Evolutionary conservation across 2,113 vertebrate species (phyloP), one percentile per base, ranked within the genome.

Genomic region (Brachypodius melanocephalos): DNA sequence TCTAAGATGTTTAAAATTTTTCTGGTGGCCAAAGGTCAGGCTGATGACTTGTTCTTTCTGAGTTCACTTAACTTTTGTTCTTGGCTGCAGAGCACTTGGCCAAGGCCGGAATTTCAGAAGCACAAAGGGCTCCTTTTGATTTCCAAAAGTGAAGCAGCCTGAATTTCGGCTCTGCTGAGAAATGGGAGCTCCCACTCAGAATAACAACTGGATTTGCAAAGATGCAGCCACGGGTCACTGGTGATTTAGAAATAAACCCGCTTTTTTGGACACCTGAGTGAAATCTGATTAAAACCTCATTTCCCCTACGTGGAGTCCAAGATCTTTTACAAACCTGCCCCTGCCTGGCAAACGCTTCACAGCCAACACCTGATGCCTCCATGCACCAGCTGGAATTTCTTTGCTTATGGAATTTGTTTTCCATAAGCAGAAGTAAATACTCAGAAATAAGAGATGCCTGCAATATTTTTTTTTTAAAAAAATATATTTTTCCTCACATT

Each of bases 41-140:
- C 32, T 75, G 65, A 84, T 81, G 52, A 36, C 51, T 95, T 85
- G n/a, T 65, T 85, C 93, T 85, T 48, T 85, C 58, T 38, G 66
- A 82, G 66, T 76, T 82, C 74, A 58, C 58, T 25, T 26, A 61
- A 85, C 74, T 88, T 94, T 49, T 8, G 5, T 73, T 88, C 74
- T 92, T 91, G 89, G 80, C 73, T 46, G 40, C 38, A 22, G n/a
- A 8, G 8, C 4, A 0, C 68, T 85, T 90, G 61, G 57, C 57
- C 69, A 45, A n/a, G 40, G 80, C 21, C 5, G 15, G 77, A 31
- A 49, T 65, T 89, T 89, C 87, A 46, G 77, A 49, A 82, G 58
- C 1, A 1, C 42, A 57, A 68, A 65, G 66, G 29, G 32, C 38
- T 87, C 52, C 36, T 72, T 78, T 51, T 31, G 12, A 3, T 71